These are phyloP conservation scores for Anas georgica DNA, from an alignment of 2,797 vertebrate species.

Conservation along the genomic window DNA sequence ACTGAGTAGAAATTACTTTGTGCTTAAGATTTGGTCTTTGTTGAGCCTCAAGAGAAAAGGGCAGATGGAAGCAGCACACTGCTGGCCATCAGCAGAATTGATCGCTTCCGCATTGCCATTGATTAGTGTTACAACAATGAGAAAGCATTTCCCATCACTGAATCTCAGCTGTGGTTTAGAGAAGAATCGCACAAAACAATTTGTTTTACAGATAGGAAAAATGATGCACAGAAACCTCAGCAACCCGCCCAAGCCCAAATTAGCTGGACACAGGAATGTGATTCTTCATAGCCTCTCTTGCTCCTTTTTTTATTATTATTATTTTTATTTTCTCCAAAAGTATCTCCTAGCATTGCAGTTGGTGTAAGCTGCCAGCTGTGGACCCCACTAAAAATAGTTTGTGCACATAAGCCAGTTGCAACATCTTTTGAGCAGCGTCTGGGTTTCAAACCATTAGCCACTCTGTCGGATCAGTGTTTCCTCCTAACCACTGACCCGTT, in stretches of 20 bases:
- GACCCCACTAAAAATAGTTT: neutral
- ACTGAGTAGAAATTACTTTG: neutral
- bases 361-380: fast-evolving
- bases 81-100: neutral
- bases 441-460: neutral
- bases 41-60: neutral
- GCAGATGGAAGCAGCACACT: neutral
- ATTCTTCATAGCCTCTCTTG: neutral
- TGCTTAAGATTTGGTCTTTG: neutral
- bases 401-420: neutral
- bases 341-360: neutral
- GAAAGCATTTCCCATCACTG: neutral
- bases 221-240: neutral
- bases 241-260: neutral
- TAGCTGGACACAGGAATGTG: neutral
- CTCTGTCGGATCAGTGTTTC: neutral
- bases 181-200: neutral
- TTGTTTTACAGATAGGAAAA: neutral
- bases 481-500: neutral
- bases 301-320: neutral
- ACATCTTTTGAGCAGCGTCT: neutral
- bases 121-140: neutral
- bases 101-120: neutral
- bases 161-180: neutral
- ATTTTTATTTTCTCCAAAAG: neutral